Evolutionary conservation across 2,113 vertebrate species (phyloP).

Genomic region (Oxyruncus cristatus): DNA sequence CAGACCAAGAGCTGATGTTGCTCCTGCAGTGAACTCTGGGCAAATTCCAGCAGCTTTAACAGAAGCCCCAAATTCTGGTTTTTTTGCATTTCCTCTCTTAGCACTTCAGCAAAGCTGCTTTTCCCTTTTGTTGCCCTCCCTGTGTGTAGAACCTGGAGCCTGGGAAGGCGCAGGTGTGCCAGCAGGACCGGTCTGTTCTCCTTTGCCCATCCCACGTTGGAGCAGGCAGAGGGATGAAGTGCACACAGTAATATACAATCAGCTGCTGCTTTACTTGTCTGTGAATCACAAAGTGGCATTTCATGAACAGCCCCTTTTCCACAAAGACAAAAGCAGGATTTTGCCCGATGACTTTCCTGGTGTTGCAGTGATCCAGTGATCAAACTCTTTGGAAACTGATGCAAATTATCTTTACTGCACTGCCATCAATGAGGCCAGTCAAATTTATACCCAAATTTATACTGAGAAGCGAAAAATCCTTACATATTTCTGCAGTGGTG

Average conservation of each 20-base stretch:
- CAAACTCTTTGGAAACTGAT: neutral
- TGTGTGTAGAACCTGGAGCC: neutral
- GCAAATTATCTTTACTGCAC: neutral
- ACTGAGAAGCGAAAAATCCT: neutral
- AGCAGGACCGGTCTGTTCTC: neutral
- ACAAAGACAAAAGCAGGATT: neutral
- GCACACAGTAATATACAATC: neutral
- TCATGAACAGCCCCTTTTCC: neutral
- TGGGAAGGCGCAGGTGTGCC: fast-evolving
- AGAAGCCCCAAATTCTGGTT: neutral
- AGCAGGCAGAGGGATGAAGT: neutral
- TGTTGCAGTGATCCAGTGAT: neutral
- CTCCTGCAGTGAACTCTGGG: neutral
- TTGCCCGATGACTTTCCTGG: neutral
- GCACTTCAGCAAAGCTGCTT: neutral
- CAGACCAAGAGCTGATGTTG: neutral
- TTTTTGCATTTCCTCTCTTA: neutral
- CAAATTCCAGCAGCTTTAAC: neutral
- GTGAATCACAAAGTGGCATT: neutral
- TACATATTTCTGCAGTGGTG: neutral
- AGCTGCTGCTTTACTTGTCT: neutral
- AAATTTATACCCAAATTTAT: neutral
- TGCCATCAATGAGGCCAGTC: neutral
- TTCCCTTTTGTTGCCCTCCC: neutral
- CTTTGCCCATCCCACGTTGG: fast-evolving